Evolutionary conservation across 2,797 vertebrate genomes (phyloP), one percentile per base, ranked within the genome.

Genomic region (Toxotes lorentzi): DNA sequence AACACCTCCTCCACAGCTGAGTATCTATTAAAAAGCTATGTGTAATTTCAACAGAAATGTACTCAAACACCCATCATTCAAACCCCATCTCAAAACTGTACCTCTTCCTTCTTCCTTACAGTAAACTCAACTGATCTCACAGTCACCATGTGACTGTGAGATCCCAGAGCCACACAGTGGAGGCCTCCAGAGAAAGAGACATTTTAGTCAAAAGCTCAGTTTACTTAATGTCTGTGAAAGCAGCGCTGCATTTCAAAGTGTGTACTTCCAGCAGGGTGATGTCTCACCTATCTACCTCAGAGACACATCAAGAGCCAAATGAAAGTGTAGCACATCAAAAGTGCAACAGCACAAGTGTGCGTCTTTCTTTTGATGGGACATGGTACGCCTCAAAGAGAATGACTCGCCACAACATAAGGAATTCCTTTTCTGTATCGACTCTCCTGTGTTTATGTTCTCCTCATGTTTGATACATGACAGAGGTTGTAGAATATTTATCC

Each of bases 401-500:
- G 67, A 41, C 72, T 81, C 67, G 38, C 35, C 61, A 65, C 65
- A 81, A 54, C 74, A 83, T 63, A 54, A 82, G 68, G 63, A 67
- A 82, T 79, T 77, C 68, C 38, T 70, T 78, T 81, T 57, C 43
- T 10, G 4, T 13, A 56, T 65, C 7, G 19, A 65, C 62, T 56
- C 51, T 76, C 81, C 41, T 21, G 73, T 76, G 66, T 76, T 81
- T 56, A 82, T 7, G 41, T 61, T 48, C 54, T 61, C 23, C 50
- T 84, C 78, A 82, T 86, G 82, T 90, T 79, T 82, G 74, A 91
- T 83, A 79, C 79, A 88, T 86, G 72, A 79, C 80, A 63, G 58
- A 71, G 17, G 41, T 53, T 51, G 61, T 78, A 21, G 61, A 86
- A 85, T 79, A 76, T 83, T 43, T 64, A 86, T 72, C 65, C 30